These are phyloP conservation scores for Eledona agricola DNA, from an alignment of 2,888 invertebrate genomes.

Conservation along the genomic window DNA sequence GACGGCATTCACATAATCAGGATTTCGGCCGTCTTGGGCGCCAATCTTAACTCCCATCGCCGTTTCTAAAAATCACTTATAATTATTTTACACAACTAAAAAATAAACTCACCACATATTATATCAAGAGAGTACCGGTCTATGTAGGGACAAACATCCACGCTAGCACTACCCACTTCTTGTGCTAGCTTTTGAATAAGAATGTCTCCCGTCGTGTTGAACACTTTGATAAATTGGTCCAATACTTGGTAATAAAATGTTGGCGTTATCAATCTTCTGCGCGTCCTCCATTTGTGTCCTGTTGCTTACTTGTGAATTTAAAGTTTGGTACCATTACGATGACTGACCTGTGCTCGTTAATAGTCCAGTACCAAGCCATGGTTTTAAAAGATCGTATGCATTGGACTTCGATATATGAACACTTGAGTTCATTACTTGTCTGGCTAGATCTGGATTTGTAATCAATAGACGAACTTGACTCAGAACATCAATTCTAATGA, in stretches of 20 bases:
- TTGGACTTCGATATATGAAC: conserved; percentile 49
- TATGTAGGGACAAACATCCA: conserved; percentile 29
- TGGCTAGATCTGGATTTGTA: conserved; percentile 23
- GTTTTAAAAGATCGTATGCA: conserved; percentile 51
- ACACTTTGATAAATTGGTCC: conserved; percentile 34
- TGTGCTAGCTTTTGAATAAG: conserved; percentile 31
- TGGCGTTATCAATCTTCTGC: conserved; percentile 42
- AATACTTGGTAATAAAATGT: conserved; percentile 39
- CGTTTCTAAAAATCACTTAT: no score
- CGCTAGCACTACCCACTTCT: conserved; percentile 16
- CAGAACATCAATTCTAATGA: conserved; percentile 18
- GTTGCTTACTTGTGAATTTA: no score
- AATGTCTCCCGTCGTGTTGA: conserved; percentile 25
- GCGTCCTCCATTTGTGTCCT: conserved; percentile 39
- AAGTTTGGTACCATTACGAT: no score
- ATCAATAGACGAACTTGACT: conserved; percentile 4
- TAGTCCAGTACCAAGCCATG: conserved; percentile 59
- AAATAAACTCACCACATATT: conserved; percentile 39
- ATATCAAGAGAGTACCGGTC: conserved; percentile 30
- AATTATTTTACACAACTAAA: neutral
- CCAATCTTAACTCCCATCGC: conserved; percentile 66
- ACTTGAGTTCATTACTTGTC: conserved; percentile 21
- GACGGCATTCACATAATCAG: conserved; percentile 61
- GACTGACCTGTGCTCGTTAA: conserved; percentile 58
- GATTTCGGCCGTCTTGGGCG: conserved; percentile 54